Evolutionary conservation across 2,113 vertebrate genomes (phyloP).

Genomic region (Ceuthmochares aereus): DNA sequence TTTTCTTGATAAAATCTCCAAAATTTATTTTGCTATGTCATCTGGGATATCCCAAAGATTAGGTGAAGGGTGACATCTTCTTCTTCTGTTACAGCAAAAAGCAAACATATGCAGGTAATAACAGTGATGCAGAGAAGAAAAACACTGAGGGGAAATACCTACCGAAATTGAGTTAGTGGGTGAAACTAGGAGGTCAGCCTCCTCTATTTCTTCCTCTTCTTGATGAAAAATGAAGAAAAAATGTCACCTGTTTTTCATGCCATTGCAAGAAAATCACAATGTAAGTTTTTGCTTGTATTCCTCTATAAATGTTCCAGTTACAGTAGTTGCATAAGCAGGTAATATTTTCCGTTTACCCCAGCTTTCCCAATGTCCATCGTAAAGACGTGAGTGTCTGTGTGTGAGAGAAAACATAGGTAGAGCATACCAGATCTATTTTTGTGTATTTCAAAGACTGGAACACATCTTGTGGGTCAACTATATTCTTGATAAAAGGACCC

Average conservation of each 20-base stretch:
- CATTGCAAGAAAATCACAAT: neutral
- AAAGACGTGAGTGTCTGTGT: neutral
- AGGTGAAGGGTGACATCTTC: neutral
- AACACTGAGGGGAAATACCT: neutral
- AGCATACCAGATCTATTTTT: neutral
- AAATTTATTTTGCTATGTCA: neutral
- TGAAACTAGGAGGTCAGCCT: neutral
- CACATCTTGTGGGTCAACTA: neutral
- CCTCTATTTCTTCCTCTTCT: neutral
- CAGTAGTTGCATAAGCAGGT: neutral
- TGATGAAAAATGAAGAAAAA: neutral
- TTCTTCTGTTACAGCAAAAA: neutral
- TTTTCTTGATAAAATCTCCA: neutral
- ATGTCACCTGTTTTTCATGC: neutral
- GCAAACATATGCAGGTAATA: neutral
- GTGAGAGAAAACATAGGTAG: neutral
- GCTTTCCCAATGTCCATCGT: neutral
- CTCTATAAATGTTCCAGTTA: neutral
- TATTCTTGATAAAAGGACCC: neutral
- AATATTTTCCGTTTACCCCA: neutral
- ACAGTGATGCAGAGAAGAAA: neutral
- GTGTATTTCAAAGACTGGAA: neutral
- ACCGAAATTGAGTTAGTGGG: neutral
- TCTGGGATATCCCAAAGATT: neutral
- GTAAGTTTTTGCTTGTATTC: neutral